These are phyloP conservation scores for Eueides isabella DNA, from an alignment of 1,140 invertebrate species.

Conservation along the genomic window DNA sequence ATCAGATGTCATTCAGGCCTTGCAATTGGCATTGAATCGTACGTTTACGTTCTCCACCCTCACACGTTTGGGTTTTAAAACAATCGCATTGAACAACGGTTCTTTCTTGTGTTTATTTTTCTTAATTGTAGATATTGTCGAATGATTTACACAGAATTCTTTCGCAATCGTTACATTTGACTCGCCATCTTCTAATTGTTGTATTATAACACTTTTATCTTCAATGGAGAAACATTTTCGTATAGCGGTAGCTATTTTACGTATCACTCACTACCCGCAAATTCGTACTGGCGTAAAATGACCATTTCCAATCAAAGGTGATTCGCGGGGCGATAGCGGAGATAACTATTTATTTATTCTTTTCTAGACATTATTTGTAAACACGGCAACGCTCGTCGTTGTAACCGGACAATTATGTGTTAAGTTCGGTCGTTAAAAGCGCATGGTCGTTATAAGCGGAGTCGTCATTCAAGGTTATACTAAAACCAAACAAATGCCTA, in stretches of 20 bases:
- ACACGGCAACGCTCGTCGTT: constrained; percentile 14
- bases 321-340: constrained; percentile 16
- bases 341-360: constrained; percentile 30
- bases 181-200: constrained; percentile 24
- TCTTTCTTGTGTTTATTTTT: constrained; percentile 30
- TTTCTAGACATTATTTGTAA: constrained; percentile 26
- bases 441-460: constrained; percentile 12
- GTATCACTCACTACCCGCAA: constrained; percentile 25
- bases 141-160: constrained; percentile 29
- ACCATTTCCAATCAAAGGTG: constrained; percentile 45
- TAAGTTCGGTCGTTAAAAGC: constrained; percentile 22
- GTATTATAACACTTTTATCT: constrained; percentile 29
- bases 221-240: constrained; percentile 23
- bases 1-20: too few species aligned
- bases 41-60: too few species aligned
- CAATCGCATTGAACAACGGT: constrained; percentile 21
- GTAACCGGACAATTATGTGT: constrained; percentile 6
- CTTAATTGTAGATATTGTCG: constrained; percentile 29
- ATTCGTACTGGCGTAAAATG: constrained; percentile 27
- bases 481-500: constrained; percentile 21
- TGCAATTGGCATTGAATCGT: constrained; percentile 10
- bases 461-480: constrained; percentile 20
- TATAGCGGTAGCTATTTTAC: constrained; percentile 27
- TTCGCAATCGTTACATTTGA: constrained; percentile 27
- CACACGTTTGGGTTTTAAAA: constrained; percentile 27